Percentiles rank a stretch among this genome's conserved stretches.
Conservation (phyloP, 2,113 vertebrate species). For the Pachyramphus minor region DNA sequence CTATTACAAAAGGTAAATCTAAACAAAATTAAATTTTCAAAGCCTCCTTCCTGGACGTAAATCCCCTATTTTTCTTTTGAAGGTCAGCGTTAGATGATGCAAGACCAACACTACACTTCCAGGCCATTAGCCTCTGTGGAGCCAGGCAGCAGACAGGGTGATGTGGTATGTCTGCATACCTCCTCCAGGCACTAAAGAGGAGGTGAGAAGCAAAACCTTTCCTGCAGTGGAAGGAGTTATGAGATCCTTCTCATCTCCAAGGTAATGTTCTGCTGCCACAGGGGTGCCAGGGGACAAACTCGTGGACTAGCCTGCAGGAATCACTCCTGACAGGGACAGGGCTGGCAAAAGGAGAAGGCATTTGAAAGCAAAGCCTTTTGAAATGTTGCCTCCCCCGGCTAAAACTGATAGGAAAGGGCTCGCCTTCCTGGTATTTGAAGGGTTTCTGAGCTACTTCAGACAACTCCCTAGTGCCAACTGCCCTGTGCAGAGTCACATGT, state of each 20-base stretch:
- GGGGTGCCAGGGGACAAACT: neutral
- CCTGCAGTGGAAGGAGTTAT: neutral
- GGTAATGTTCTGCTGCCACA: neutral
- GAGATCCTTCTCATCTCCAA: neutral
- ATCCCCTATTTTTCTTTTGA: constrained; percentile 24
- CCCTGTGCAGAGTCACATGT: accelerated
- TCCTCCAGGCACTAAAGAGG: neutral
- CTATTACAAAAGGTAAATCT: neutral
- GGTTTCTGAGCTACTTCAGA: neutral
- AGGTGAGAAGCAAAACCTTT: neutral
- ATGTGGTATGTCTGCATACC: neutral
- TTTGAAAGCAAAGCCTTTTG: neutral
- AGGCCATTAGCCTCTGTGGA: neutral
- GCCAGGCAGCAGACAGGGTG: neutral
- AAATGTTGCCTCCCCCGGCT: neutral
- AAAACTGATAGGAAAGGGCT: neutral
- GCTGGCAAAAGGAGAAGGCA: neutral
- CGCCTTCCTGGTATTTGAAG: neutral
- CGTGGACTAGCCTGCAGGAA: neutral
- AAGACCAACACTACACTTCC: constrained; percentile 10
- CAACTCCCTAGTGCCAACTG: neutral
- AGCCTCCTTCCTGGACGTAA: constrained; percentile 6
- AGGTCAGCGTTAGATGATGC: constrained; percentile 34
- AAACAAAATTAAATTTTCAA: constrained; percentile 47
- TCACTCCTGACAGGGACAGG: neutral